These are phyloP conservation scores for Pandion haliaetus DNA, from an alignment of 2,113 vertebrate genomes.

Conservation along the genomic window DNA sequence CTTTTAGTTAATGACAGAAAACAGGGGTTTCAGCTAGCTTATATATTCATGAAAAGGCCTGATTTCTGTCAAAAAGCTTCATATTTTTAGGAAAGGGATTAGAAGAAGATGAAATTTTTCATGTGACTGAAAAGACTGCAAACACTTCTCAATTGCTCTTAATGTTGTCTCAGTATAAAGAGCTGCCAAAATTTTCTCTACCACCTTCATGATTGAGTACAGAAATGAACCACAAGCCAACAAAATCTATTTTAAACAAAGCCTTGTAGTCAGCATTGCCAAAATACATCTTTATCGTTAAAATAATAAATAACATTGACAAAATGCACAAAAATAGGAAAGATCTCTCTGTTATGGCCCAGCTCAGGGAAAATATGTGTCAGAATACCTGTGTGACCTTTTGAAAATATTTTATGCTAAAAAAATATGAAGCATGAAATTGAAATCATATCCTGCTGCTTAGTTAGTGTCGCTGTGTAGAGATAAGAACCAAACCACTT, in stretches of 20 bases:
- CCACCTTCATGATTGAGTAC: constrained; percentile 10
- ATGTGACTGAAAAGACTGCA: background rate
- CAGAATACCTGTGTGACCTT: constrained; percentile 33
- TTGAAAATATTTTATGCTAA: background rate
- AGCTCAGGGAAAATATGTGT: background rate
- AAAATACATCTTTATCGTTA: constrained; percentile 30
- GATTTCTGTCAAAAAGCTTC: background rate
- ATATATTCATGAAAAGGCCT: background rate
- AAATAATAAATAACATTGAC: constrained; percentile 45
- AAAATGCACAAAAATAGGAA: constrained; percentile 13
- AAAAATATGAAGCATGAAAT: background rate
- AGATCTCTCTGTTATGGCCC: background rate
- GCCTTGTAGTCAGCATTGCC: constrained; percentile 12
- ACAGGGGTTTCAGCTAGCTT: background rate
- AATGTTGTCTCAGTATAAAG: background rate
- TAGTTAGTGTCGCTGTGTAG: background rate
- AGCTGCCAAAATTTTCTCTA: constrained; percentile 35
- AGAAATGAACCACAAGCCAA: constrained; percentile 21
- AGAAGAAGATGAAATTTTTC: constrained; percentile 1
- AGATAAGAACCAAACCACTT: background rate
- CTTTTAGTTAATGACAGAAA: background rate
- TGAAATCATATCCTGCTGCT: background rate
- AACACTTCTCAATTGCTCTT: constrained; percentile 17
- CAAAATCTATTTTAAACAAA: constrained; percentile 50
- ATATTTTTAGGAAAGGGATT: background rate